Percentiles rank a stretch among this genome's conserved stretches.
phyloP scores from a whole-genome alignment of 2,797 vertebrate genomes.

The Chelidonichthys spinosus region DNA sequence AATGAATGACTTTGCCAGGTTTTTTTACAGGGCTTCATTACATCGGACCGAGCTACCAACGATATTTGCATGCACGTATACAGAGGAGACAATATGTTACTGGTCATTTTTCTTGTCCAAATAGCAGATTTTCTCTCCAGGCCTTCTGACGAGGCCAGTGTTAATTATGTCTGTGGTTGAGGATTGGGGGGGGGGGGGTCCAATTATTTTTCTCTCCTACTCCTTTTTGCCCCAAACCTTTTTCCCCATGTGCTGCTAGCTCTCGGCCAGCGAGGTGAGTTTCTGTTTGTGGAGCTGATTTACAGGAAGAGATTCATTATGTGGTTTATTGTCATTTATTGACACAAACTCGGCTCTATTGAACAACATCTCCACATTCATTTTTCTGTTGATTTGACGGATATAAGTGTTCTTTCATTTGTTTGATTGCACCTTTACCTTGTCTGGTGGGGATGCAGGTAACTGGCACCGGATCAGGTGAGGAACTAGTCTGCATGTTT shows the following conservation, averaged over 20 bases:
- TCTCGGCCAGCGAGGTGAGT: slow-evolving; percentile 61
- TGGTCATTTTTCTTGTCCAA: slow-evolving; percentile 81
- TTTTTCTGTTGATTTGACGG: not conserved
- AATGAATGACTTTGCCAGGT: slow-evolving; percentile 91
- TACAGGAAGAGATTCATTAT: slow-evolving; percentile 54
- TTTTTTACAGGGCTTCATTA: slow-evolving; percentile 84
- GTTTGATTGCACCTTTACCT: not conserved
- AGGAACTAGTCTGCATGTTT: slow-evolving; percentile 1
- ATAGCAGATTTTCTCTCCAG: slow-evolving; percentile 87
- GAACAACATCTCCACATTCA: slow-evolving; percentile 6
- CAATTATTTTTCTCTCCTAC: slow-evolving; percentile 84
- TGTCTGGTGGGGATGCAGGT: not conserved
- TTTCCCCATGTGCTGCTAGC: slow-evolving; percentile 72
- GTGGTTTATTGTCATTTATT: slow-evolving; percentile 40
- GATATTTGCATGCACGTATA: slow-evolving; percentile 79
- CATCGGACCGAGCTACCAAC: slow-evolving; percentile 81
- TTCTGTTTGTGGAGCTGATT: slow-evolving; percentile 46
- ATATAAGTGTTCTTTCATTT: not conserved
- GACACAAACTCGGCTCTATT: slow-evolving; percentile 45
- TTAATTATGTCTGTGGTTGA: slow-evolving; percentile 85
- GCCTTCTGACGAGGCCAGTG: slow-evolving; percentile 78
- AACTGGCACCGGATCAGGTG: not conserved
- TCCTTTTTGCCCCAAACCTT: slow-evolving; percentile 77
- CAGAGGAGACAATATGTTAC: slow-evolving; percentile 83
- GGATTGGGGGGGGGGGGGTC: slow-evolving; percentile 68